Base-by-base conservation (phyloP, 37 sponge, comb jelly and placozoan genomes). In the Cliona cf. orientalis region DNA sequence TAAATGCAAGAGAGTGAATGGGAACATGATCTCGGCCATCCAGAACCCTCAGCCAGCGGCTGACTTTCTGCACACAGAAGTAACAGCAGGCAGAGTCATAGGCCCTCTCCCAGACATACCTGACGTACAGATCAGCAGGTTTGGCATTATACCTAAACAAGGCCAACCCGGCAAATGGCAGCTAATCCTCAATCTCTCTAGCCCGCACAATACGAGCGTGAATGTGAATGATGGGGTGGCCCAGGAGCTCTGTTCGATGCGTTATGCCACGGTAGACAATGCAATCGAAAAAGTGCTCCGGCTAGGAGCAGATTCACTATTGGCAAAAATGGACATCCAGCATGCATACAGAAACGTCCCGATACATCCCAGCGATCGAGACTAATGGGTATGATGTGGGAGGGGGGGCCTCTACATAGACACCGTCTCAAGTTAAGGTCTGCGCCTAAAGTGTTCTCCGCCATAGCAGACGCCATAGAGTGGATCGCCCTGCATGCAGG, bases 131-230 rank as follows among this genome's bases (percentile, higher is more conserved):
- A 32, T 9, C 40, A 77, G 78, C 65, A 63, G 14, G 14, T 25
- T 79, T 69, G 69, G 80, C 31, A 39, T 66, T 26, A 66, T 78
- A 23, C 79, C 80, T 39, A 79, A 79, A 49, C 5, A 33, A 9
- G 17, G 14, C 34, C 67, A 65, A n/a, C 43, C 80, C 2, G 80
- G 80, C 5, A 42, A 46, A 41, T 66, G 69, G 46, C n/a, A 46
- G 45, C 56, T 79, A 9, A 67, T 67, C 32, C 9, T 34, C 5
- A 40, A 67, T 21, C 21, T 67, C 21, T 67, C 39, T 21, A 22
- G 21, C 40, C 68, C 68, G 19, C 35, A 37, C 12, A 40, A 40
- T 67, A 21, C 6, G 5, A 67, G 68, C 36, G 68, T 67, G 21
- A 31, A 43, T 46, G 26, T 43, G 46, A 67, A 67, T 21, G 21